phyloP scores from a whole-genome alignment of 2,797 vertebrate species.

The Danio tinwini region DNA sequence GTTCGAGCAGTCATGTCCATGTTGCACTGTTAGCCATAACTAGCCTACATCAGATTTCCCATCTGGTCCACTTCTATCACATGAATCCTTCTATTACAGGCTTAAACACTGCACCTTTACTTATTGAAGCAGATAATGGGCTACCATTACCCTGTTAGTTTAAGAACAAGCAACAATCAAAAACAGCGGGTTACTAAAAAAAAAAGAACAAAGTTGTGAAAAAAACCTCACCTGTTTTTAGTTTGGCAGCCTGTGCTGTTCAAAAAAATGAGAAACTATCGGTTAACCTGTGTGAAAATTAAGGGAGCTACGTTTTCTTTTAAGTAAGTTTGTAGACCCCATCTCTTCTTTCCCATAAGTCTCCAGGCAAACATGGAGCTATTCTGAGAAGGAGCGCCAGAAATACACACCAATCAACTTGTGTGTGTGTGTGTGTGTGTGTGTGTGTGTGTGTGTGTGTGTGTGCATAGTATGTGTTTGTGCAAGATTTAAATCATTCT shows the following conservation, averaged over 20 bases:
- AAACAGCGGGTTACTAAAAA: no score
- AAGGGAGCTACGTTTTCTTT: conserved; percentile 54
- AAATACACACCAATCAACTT: conserved; percentile 73
- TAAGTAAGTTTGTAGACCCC: conserved; percentile 46
- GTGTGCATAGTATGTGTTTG: no score
- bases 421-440: conserved; percentile 20
- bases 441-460: background rate
- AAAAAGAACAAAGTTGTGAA: background rate
- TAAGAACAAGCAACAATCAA: no score
- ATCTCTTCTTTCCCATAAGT: conserved; percentile 59
- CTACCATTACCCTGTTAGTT: background rate
- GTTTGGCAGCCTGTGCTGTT: background rate
- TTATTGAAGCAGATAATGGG: background rate
- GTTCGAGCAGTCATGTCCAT: background rate
- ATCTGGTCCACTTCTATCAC: background rate
- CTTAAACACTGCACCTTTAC: background rate
- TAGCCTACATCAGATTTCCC: background rate
- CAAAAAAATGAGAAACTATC: conserved; percentile 34
- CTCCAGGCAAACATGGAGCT: conserved; percentile 74
- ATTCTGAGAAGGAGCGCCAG: conserved; percentile 72
- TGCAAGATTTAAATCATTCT: conserved; percentile 13
- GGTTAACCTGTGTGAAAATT: conserved; percentile 25
- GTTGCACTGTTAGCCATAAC: conserved; percentile 15
- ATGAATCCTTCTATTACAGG: background rate
- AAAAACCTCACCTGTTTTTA: conserved; percentile 41